Percentiles rank a stretch among this genome's conserved stretches.
These are phyloP conservation scores for Pachymerium ferrugineum DNA, from an alignment of 2,888 invertebrate genomes.

Conservation along the genomic window DNA sequence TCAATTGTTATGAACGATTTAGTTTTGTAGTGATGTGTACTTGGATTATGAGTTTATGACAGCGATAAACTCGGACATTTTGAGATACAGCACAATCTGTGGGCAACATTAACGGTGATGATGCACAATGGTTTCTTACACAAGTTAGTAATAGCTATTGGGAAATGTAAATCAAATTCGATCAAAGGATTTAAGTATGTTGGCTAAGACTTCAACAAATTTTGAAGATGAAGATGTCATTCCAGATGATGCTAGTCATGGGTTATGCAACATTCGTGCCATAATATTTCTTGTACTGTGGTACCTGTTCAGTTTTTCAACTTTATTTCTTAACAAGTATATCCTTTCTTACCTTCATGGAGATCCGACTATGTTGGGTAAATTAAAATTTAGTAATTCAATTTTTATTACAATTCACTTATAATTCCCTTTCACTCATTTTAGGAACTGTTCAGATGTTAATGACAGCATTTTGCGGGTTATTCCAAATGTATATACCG, in stretches of 20 bases:
- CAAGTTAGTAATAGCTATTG: background rate
- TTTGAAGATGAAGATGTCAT: constrained; percentile 31
- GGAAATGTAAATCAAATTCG: background rate
- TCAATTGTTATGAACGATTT: background rate
- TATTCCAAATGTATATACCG: constrained; percentile 65
- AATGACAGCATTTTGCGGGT: constrained; percentile 67
- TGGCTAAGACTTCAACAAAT: background rate
- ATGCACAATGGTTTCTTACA: no score
- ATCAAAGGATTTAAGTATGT: background rate
- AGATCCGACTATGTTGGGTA: constrained; percentile 67
- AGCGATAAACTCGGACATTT: no score
- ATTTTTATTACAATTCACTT: background rate
- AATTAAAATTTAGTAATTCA: background rate
- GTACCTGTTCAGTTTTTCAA: constrained; percentile 72
- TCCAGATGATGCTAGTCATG: constrained; percentile 42
- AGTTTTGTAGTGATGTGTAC: no score
- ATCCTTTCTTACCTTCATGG: constrained; percentile 66
- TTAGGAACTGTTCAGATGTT: constrained; percentile 69
- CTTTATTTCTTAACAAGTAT: constrained; percentile 70
- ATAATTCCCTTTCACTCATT: background rate
- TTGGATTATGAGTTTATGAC: no score
- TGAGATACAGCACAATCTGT: no score
- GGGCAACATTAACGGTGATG: no score
- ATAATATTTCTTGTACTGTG: constrained; percentile 60
- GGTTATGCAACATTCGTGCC: constrained; percentile 57